phyloP scores from a whole-genome alignment of 1,140 invertebrate genomes.

The Pseudomyrmex concolor region DNA sequence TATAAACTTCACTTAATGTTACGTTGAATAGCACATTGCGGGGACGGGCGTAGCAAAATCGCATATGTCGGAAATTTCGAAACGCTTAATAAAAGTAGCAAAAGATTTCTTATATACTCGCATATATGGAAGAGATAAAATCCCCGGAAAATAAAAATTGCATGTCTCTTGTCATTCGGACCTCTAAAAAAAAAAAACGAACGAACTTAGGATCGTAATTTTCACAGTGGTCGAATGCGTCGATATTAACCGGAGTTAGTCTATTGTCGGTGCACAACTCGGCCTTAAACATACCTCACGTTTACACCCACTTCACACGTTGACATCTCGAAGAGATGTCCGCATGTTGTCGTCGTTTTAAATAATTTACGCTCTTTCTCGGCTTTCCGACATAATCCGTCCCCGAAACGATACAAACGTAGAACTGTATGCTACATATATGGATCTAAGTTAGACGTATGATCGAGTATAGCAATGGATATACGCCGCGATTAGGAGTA shows the following conservation, averaged over 20 bases:
- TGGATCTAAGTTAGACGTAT: slow-evolving; percentile 71
- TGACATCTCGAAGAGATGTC: slow-evolving; percentile 9
- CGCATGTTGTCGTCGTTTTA: slow-evolving; percentile 14
- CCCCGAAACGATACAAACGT: slow-evolving; percentile 74
- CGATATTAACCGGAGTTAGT: slow-evolving; percentile 11
- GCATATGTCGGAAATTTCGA: slow-evolving; percentile 72
- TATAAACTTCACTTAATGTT: slow-evolving; percentile 72
- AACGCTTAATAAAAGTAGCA: slow-evolving; percentile 58
- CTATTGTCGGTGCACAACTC: slow-evolving; percentile 12
- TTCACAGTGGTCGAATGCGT: neutral
- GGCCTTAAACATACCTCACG: slow-evolving; percentile 40
- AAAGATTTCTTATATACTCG: neutral
- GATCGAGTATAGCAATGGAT: slow-evolving; percentile 74
- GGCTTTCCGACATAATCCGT: slow-evolving; percentile 76
- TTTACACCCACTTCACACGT: slow-evolving; percentile 21
- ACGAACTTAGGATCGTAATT: slow-evolving; percentile 12
- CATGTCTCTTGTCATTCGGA: slow-evolving; percentile 31
- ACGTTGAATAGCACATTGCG: slow-evolving; percentile 68
- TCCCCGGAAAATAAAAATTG: slow-evolving; percentile 4
- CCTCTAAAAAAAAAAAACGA: slow-evolving; percentile 6
- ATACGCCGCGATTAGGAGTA: slow-evolving; percentile 72
- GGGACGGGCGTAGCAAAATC: slow-evolving; percentile 70
- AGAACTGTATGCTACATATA: slow-evolving; percentile 74
- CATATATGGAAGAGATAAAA: neutral
- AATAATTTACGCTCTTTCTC: slow-evolving; percentile 70